phyloP scores from a whole-genome alignment of 2,888 invertebrate genomes.

The Gari tellinella region DNA sequence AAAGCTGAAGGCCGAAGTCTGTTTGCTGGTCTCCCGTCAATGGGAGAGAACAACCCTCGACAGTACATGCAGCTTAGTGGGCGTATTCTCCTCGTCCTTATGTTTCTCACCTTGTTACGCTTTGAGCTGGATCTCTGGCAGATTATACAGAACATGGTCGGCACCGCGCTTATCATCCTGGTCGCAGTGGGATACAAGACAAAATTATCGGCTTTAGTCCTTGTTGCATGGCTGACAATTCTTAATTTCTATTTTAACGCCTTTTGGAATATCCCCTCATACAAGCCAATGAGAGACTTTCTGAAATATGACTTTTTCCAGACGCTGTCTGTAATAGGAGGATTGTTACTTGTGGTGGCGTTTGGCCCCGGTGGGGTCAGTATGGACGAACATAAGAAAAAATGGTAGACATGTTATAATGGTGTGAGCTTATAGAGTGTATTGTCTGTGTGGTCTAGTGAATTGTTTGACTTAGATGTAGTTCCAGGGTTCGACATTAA shows the following conservation, averaged over 20 bases:
- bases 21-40: constrained; percentile 92
- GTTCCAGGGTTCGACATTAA: too few species aligned
- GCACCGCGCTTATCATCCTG: constrained; percentile 96
- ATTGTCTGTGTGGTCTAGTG: too few species aligned
- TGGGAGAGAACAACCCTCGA: constrained; percentile 93
- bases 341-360: constrained; percentile 98
- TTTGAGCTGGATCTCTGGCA: constrained; percentile 94
- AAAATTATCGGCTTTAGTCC: constrained; percentile 96
- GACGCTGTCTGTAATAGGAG: constrained; percentile 99
- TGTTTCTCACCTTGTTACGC: constrained; percentile 98
- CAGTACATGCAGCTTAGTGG: constrained; percentile 98
- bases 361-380: constrained; percentile 96
- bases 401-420: constrained; percentile 88
- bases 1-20: constrained; percentile 96
- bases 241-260: constrained; percentile 99
- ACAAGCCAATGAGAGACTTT: constrained; percentile 98
- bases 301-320: constrained; percentile 99
- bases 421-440: too few species aligned
- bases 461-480: too few species aligned
- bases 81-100: constrained; percentile 97
- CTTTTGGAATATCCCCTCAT: constrained; percentile 98
- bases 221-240: constrained; percentile 94
- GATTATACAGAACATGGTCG: constrained; percentile 96
- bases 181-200: constrained; percentile 99
- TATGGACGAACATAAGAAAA: constrained; percentile 99